Percentiles rank a stretch among this genome's conserved stretches.
phyloP scores from a whole-genome alignment of 2,888 invertebrate species.

The Conchocele bisecta region DNA sequence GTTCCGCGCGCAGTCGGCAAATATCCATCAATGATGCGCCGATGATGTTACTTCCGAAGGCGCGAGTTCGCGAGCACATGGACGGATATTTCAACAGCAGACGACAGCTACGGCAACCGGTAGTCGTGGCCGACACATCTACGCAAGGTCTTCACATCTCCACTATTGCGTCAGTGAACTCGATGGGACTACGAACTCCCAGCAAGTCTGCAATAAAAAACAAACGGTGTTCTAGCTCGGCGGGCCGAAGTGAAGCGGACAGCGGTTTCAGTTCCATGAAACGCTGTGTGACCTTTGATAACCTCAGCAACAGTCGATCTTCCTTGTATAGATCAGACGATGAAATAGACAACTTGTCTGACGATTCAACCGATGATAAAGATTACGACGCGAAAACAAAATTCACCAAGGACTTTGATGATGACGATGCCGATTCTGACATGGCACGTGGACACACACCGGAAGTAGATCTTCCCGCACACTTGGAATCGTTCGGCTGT shows the following conservation, averaged over 20 bases:
- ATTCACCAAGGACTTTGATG: not conserved
- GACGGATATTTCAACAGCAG: conserved; percentile 35
- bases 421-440: conserved; percentile 3
- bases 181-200: conserved; percentile 15
- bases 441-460: not conserved
- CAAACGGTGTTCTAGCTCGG: conserved; percentile 14
- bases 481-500: conserved; percentile 49
- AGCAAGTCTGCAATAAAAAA: conserved; percentile 45
- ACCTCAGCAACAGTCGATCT: conserved; percentile 47
- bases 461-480: conserved; percentile 31
- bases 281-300: conserved; percentile 54
- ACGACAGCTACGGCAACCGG: conserved; percentile 26
- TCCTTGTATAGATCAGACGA: conserved; percentile 45
- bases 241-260: conserved; percentile 47
- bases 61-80: conserved; percentile 45
- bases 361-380: conserved; percentile 25
- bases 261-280: conserved; percentile 55
- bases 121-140: conserved; percentile 48
- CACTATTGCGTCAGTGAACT: conserved; percentile 42
- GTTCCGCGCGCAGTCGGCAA: conserved; percentile 15
- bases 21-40: conserved; percentile 55
- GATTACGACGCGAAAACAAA: conserved; percentile 8
- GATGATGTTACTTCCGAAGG: conserved; percentile 57
- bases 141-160: conserved; percentile 52
- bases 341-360: conserved; percentile 49